Evolutionary conservation across 1,140 invertebrate species (phyloP).

Genomic region (Formica exsecta): DNA sequence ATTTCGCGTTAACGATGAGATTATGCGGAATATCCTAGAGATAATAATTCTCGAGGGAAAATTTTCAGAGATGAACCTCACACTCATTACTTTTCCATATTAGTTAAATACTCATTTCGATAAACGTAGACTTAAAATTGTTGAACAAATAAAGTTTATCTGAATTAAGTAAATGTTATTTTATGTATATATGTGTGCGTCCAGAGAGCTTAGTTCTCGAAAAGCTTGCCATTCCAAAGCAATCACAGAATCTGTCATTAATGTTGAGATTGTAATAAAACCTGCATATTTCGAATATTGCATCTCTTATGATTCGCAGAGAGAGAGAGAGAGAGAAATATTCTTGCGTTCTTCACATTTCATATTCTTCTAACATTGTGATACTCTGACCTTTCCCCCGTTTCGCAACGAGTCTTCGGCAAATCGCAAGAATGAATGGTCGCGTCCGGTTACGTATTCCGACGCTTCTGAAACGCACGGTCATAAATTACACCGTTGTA

Average conservation of each 20-base stretch:
- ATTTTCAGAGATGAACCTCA: not conserved
- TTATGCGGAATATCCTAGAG: slow-evolving; percentile 18
- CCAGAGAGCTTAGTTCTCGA: slow-evolving; percentile 6
- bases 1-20: slow-evolving; percentile 33
- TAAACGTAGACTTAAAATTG: not conserved
- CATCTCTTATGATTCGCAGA: not conserved
- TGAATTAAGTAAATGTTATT: not conserved
- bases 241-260: not conserved
- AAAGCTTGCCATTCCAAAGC: slow-evolving; percentile 2
- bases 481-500: slow-evolving; percentile 64
- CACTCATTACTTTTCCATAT: not conserved
- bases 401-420: slow-evolving; percentile 34
- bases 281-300: slow-evolving; percentile 24
- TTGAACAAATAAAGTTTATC: slow-evolving; percentile 3
- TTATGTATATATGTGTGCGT: not conserved
- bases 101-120: not conserved
- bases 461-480: slow-evolving; percentile 28
- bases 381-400: slow-evolving; percentile 6
- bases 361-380: not conserved
- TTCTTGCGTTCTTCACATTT: not conserved
- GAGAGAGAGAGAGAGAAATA: not conserved
- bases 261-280: slow-evolving; percentile 14
- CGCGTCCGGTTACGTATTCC: not conserved
- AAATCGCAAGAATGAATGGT: slow-evolving; percentile 41
- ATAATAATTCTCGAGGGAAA: slow-evolving; percentile 20